A percentile compares a stretch with the other conserved stretches of the same genome.
Evolutionary conservation across 2,113 vertebrate genomes (phyloP).

Genomic region (Pogona vitticeps): DNA sequence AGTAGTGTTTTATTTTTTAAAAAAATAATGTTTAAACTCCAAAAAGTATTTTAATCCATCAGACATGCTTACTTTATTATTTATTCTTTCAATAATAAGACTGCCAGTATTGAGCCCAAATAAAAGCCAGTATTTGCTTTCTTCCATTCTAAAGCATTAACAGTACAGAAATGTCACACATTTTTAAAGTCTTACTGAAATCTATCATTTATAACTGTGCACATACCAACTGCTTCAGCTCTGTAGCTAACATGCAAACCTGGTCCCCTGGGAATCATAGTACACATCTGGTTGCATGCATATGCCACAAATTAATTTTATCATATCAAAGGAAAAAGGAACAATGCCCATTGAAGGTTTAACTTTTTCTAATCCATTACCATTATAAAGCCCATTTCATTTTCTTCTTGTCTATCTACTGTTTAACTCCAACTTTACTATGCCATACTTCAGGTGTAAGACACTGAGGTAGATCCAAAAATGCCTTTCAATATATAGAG

Average conservation of each 20-base stretch:
- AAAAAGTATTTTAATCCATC: background rate
- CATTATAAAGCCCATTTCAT: background rate
- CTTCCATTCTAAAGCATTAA: conserved; percentile 15
- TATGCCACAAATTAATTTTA: background rate
- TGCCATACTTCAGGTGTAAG: background rate
- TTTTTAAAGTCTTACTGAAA: background rate
- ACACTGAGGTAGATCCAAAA: background rate
- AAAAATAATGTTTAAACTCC: background rate
- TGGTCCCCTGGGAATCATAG: background rate
- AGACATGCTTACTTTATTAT: background rate
- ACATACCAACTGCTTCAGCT: background rate
- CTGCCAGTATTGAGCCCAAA: conserved; percentile 21
- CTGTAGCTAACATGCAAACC: background rate
- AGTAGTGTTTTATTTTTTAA: background rate
- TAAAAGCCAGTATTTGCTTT: conserved; percentile 7
- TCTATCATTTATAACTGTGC: background rate
- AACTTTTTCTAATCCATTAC: background rate
- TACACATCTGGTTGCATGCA: background rate
- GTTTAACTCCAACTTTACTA: conserved; percentile 19
- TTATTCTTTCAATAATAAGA: conserved; percentile 16
- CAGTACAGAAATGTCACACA: background rate
- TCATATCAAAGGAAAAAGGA: background rate
- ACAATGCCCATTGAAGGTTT: conserved; percentile 11
- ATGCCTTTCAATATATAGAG: background rate
- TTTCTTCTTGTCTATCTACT: conserved; percentile 18